A percentile compares a stretch with the other conserved stretches of the same genome.
Conservation (phyloP, 2,113 vertebrate genomes). For the Pongo pygmaeus region DNA sequence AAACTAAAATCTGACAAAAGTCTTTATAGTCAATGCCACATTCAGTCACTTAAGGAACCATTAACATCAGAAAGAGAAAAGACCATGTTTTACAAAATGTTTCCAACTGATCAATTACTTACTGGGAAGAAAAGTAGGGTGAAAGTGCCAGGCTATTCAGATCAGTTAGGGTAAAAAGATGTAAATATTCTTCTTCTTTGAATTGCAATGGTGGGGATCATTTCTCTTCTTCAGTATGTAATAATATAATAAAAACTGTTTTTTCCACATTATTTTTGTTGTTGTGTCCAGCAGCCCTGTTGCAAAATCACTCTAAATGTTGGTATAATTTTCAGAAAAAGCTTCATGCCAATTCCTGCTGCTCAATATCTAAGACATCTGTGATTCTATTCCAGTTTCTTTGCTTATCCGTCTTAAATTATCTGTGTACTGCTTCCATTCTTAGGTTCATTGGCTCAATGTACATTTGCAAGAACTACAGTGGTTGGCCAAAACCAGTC, state of each 20-base stretch:
- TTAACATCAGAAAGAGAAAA: conserved; percentile 51
- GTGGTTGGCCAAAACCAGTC: background rate
- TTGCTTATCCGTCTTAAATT: background rate
- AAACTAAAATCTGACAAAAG: conserved; percentile 49
- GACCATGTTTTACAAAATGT: background rate
- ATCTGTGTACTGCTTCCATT: background rate
- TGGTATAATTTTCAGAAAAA: conserved; percentile 44
- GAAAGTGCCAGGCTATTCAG: background rate
- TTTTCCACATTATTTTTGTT: background rate
- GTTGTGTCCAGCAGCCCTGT: conserved; percentile 38
- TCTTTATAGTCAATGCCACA: conserved; percentile 55
- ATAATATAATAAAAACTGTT: background rate
- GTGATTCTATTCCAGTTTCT: conserved; percentile 37
- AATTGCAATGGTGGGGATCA: background rate
- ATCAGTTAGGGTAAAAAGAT: background rate
- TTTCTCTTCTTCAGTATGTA: conserved; percentile 26
- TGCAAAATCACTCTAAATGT: conserved; percentile 34
- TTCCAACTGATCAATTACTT: conserved; percentile 46
- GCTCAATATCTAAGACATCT: conserved; percentile 20
- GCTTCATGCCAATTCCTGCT: conserved; percentile 28
- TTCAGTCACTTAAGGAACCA: conserved; percentile 51
- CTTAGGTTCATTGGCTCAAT: background rate
- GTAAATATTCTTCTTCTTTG: background rate
- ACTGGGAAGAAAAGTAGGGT: background rate
- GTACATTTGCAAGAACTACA: conserved; percentile 25